Evolutionary conservation across 2,797 vertebrate genomes (phyloP), one percentile per base, ranked within the genome.

Genomic region (Decapterus maruadsi): DNA sequence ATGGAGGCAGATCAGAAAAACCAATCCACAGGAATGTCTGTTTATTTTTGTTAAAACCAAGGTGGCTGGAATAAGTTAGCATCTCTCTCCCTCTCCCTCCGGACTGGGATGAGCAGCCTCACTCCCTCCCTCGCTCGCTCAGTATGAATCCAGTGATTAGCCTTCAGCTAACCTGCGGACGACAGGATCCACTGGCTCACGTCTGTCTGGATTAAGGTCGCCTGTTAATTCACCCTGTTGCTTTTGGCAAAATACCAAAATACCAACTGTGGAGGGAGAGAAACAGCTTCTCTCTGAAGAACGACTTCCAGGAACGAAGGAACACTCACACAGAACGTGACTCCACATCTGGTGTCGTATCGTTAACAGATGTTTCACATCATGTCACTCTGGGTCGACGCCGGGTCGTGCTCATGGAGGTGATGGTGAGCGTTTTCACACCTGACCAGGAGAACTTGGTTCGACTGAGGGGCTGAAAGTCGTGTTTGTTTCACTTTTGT

Each of bases 81-180:
- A 11, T 16, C 54, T 20, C 31, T 22, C 53, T 40, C n/a, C 54
- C 31, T 22, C 53, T 40, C n/a, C 54, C 26, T 42, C 14, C 22
- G 61, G 62, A 79, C 14, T 17, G 59, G 8, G 68, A 82, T 64
- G 40, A 46, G 73, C 50, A 26, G 42, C 2, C 17, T 29, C 29
- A 42, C 64, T 46, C 26, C 36, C 12, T 63, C 73, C 60, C 19
- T 51, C 34, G 9, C 43, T 12, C 19, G 38, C 36, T 90, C 90
- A 84, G 57, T 58, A 66, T 81, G 77, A 60, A 89, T 91, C 80
- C 82, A 75, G 87, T 88, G 85, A 90, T 91, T 91, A 77, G 90
- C 87, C 88, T 72, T 90, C 88, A 90, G 81, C 85, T 78, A 81
- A 84, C 90, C 85, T 89, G 82, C 38, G 68, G 72, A 78, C 45